A percentile compares a stretch with the other conserved stretches of the same genome.
These are phyloP conservation scores for Pachyuromys duprasi DNA, from an alignment of 2,797 vertebrate genomes.

Conservation along the genomic window DNA sequence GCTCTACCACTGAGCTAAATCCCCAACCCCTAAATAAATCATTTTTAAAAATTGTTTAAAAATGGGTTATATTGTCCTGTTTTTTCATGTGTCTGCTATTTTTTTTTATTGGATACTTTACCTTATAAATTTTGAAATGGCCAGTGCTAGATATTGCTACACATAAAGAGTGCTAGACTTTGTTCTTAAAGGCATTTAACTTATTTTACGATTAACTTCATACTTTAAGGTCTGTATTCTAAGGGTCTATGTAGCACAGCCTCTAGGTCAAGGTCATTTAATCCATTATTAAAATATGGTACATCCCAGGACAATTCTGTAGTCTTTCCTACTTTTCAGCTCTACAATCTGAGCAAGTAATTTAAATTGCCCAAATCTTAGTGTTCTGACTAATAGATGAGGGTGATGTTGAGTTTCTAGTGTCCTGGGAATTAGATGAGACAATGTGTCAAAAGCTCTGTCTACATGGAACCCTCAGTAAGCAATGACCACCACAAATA, in stretches of 20 bases:
- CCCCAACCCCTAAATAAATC: not conserved
- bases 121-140: not conserved
- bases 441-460: not conserved
- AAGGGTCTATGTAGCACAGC: not conserved
- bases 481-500: not conserved
- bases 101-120: not conserved
- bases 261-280: not conserved
- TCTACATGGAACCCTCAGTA: not conserved
- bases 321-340: not conserved
- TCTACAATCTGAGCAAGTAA: not conserved
- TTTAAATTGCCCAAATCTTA: not conserved
- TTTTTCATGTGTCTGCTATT: not conserved
- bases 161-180: conserved; percentile 2
- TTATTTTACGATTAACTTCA: conserved; percentile 26
- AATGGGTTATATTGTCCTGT: not conserved
- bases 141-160: not conserved
- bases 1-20: too few relatives aligned
- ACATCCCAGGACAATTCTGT: not conserved
- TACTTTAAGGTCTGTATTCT: not conserved
- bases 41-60: not conserved
- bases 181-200: not conserved
- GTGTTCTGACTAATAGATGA: not conserved
- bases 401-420: not conserved
- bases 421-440: not conserved
- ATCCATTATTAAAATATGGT: not conserved